phyloP scores from a whole-genome alignment of 2,888 invertebrate genomes.

The Cheilosia urbana region DNA sequence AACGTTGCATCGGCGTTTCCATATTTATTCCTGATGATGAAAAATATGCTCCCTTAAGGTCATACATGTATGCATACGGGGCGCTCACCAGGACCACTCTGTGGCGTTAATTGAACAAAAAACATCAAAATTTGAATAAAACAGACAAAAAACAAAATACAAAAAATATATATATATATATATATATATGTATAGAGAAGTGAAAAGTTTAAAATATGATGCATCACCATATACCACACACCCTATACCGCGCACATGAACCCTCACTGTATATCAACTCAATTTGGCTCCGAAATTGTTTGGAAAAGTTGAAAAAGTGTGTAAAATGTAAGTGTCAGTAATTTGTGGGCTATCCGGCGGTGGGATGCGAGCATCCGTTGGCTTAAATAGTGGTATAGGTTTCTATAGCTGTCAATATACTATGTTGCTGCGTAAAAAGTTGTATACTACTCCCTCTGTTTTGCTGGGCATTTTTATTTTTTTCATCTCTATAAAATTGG shows the following conservation, averaged over 20 bases:
- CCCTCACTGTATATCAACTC: not conserved
- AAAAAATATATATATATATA: too few species aligned
- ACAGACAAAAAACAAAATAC: not conserved
- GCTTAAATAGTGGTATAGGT: too few species aligned
- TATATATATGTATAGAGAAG: not conserved
- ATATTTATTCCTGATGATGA: constrained; percentile 42
- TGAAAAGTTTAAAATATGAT: too few species aligned
- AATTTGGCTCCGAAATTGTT: not conserved
- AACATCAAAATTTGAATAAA: constrained; percentile 21
- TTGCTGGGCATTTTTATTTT: too few species aligned
- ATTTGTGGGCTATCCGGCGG: constrained; percentile 21
- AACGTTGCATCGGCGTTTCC: constrained; percentile 35
- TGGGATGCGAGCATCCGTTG: too few species aligned
- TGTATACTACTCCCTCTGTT: too few species aligned
- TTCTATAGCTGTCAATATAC: too few species aligned
- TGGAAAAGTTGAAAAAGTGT: constrained; percentile 13
- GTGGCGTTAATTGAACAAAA: constrained; percentile 10
- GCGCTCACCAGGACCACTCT: not conserved
- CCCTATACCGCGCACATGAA: not conserved
- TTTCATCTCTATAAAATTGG: not conserved
- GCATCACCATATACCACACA: too few species aligned
- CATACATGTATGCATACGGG: not conserved
- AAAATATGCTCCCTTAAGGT: constrained; percentile 39
- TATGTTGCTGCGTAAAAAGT: too few species aligned
- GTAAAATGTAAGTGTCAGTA: constrained; percentile 33